Percentiles rank a stretch among this genome's conserved stretches.
These are phyloP conservation scores for Origma solitaria DNA, from an alignment of 2,113 vertebrate species.

Conservation along the genomic window DNA sequence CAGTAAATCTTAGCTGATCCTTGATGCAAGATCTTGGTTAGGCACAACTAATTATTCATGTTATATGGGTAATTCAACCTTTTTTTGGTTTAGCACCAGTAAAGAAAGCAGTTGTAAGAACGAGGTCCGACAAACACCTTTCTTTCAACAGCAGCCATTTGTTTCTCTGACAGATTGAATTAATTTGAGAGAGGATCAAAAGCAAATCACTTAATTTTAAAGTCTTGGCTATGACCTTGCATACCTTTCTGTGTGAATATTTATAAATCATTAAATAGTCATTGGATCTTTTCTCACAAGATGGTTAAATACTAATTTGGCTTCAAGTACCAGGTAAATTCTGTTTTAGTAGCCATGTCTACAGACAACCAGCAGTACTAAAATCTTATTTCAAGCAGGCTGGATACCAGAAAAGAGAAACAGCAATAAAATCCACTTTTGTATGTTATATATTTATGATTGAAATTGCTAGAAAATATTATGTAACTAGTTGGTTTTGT, in stretches of 20 bases:
- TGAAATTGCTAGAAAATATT: background rate
- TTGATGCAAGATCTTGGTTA: background rate
- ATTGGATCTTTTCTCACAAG: background rate
- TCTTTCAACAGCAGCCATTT: constrained; percentile 7
- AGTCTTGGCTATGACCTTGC: constrained; percentile 8
- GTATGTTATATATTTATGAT: background rate
- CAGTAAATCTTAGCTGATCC: background rate
- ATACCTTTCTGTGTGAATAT: background rate
- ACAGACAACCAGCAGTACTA: background rate
- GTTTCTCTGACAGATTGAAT: constrained; percentile 19
- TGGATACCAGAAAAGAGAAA: background rate
- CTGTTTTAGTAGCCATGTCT: background rate
- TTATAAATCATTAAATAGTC: background rate
- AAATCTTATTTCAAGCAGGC: background rate
- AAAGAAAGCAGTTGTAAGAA: background rate
- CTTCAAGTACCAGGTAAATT: background rate
- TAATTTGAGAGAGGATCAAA: constrained; percentile 35
- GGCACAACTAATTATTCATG: background rate
- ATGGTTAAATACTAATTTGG: background rate
- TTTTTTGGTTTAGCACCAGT: background rate
- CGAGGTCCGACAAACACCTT: background rate
- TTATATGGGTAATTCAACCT: background rate
- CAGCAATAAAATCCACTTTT: background rate
- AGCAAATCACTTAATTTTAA: constrained; percentile 11
- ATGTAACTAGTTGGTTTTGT: background rate